These are phyloP conservation scores for Chaunax sp. DNA, from an alignment of 2,797 vertebrate genomes.

Conservation along the genomic window DNA sequence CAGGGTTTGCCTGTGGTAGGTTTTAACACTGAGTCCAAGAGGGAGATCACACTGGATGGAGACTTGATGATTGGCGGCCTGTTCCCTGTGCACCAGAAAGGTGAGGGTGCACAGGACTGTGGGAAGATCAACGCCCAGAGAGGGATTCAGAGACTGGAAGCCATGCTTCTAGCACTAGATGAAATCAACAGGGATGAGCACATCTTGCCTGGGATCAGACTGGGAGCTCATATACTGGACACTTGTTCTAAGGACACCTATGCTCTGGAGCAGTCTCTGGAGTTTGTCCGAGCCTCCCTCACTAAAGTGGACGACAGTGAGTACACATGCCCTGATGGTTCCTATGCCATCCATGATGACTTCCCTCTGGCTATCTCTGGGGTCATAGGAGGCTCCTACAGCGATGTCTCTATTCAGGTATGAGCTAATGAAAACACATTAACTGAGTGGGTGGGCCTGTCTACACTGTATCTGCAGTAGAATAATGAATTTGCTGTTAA, in stretches of 20 bases:
- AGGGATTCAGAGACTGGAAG: conserved; percentile 97
- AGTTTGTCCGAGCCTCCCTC: conserved; percentile 96
- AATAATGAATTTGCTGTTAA: neutral
- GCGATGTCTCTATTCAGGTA: conserved; percentile 99
- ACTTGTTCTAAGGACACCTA: conserved; percentile 99
- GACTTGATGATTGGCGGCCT: conserved; percentile 97
- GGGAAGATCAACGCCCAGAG: conserved; percentile 97
- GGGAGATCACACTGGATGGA: conserved; percentile 93
- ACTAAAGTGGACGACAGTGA: conserved; percentile 94
- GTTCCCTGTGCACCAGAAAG: conserved; percentile 97
- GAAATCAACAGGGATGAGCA: conserved; percentile 92
- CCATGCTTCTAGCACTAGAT: conserved; percentile 97
- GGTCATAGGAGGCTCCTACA: conserved; percentile 98
- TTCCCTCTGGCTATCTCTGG: conserved; percentile 94
- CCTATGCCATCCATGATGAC: conserved; percentile 93
- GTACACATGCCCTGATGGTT: conserved; percentile 97
- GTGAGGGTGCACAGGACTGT: conserved; percentile 90
- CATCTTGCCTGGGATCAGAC: conserved; percentile 91
- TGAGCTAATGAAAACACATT: conserved; percentile 9
- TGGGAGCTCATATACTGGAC: conserved; percentile 96
- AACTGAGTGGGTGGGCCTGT: neutral
- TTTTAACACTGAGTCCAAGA: conserved; percentile 85
- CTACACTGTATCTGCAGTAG: neutral
- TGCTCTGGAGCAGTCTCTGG: conserved; percentile 96
- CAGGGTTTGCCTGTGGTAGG: conserved; percentile 77